Base-by-base conservation (phyloP, 1,140 invertebrate species). In the Fopius arisanus region DNA sequence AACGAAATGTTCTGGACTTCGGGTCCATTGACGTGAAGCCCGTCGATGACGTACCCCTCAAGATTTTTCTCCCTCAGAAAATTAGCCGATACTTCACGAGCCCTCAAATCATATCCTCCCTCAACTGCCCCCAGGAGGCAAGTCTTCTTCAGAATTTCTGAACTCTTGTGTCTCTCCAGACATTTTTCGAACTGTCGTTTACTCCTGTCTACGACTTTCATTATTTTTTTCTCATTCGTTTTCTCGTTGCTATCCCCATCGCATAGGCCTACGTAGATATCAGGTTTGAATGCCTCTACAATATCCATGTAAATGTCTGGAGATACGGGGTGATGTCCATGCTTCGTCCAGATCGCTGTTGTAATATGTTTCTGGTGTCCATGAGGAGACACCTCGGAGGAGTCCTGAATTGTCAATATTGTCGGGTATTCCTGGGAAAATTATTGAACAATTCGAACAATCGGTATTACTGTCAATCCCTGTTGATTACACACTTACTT, bases 211-310 rank as follows among this genome's bases (percentile, higher is more conserved):
- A 93, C 87, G 16, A 93, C 87, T 82, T 96, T 95, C 0, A 78
- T 79, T 19, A 92, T 79, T 74, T 95, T 88, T 84, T 96, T 96
- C 41, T 90, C 89, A 0, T 90, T 86, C 77, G 92, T 93, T 19
- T 89, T 83, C 3, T 86, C 78, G 80, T 93, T 90, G 28, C 93
- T 96, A 78, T 95, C 94, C n/a, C 93, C 91, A 90, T 97, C 95
- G 83, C 91, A 92, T 70, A 97, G 86, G 19, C 92, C 91, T 80
- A 94, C 90, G 87, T 93, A 95, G 78, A 94, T 91, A 85, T 95
- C 93, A 62, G 95, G 95, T 85, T 92, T 91, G 81, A 93, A 92
- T 75, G 89, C 84, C 87, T 96, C 92, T 43, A 96, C 91, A 43
- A 94, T 81, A 78, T 94, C 89, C 91, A 96, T 93, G 84, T 94